phyloP scores from a whole-genome alignment of 1,140 invertebrate genomes.

The Aphelinus certus region DNA sequence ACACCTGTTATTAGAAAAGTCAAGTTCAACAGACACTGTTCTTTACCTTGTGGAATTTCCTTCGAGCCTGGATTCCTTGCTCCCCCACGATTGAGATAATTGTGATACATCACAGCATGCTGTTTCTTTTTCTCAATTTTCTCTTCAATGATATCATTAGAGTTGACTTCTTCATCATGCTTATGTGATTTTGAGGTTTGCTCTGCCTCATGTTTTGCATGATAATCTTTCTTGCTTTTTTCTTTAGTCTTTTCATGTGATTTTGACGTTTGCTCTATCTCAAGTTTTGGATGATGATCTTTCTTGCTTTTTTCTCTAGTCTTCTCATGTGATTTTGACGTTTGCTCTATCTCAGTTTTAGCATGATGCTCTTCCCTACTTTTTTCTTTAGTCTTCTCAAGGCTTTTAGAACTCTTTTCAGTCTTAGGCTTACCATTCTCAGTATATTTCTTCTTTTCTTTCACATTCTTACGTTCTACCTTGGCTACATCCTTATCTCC shows the following conservation, averaged over 20 bases:
- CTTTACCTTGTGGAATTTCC: slow-evolving; percentile 82
- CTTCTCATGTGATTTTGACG: slow-evolving; percentile 46
- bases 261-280: slow-evolving; percentile 46
- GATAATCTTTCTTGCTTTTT: slow-evolving; percentile 40
- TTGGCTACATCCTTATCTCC: slow-evolving; percentile 14
- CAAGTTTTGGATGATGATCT: not conserved
- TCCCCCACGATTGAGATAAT: slow-evolving; percentile 78
- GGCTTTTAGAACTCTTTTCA: slow-evolving; percentile 45
- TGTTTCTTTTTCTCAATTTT: slow-evolving; percentile 73
- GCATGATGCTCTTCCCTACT: slow-evolving; percentile 2
- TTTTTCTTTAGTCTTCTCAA: slow-evolving; percentile 51
- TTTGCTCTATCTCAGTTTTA: slow-evolving; percentile 42
- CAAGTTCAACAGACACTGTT: slow-evolving; percentile 78
- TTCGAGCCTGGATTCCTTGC: slow-evolving; percentile 84
- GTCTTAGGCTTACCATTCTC: slow-evolving; percentile 14
- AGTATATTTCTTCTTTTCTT: slow-evolving; percentile 13
- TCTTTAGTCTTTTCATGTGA: slow-evolving; percentile 49
- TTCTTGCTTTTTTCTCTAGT: slow-evolving; percentile 44
- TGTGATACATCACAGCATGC: slow-evolving; percentile 72
- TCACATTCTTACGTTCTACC: slow-evolving; percentile 31
- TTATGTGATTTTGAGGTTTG: slow-evolving; percentile 47
- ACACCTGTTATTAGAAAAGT: slow-evolving; percentile 90
- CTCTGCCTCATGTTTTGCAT: slow-evolving; percentile 31
- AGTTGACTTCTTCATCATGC: slow-evolving; percentile 48
- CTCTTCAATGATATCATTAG: slow-evolving; percentile 69